These are phyloP conservation scores for Chanos chanos DNA, from an alignment of 2,797 vertebrate species.

Conservation along the genomic window DNA sequence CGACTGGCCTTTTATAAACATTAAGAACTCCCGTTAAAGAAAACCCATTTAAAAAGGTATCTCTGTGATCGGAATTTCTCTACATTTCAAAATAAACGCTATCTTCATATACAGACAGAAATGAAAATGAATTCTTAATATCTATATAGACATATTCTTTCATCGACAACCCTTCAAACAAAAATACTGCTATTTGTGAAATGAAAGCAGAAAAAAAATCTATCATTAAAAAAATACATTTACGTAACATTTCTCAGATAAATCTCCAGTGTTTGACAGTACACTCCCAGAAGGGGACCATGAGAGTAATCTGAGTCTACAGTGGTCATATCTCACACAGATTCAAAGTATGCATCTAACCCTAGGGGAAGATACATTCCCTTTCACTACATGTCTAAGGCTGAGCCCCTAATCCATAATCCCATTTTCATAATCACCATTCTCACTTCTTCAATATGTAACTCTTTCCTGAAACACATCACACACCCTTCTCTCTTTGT, in stretches of 20 bases:
- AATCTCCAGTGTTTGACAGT: conserved; percentile 49
- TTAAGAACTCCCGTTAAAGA: too few relatives aligned
- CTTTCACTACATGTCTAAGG: too few relatives aligned
- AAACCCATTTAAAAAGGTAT: too few relatives aligned
- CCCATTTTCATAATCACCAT: too few relatives aligned
- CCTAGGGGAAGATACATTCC: too few relatives aligned
- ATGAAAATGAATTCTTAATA: background rate
- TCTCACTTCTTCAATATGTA: background rate
- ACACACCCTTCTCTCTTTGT: too few relatives aligned
- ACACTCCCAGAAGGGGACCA: conserved; percentile 41
- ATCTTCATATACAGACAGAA: background rate
- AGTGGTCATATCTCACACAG: too few relatives aligned
- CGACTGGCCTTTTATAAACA: too few relatives aligned
- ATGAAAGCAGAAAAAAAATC: conserved; percentile 58
- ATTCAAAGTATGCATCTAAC: too few relatives aligned
- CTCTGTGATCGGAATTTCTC: too few relatives aligned
- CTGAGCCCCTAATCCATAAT: too few relatives aligned
- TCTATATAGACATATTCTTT: background rate
- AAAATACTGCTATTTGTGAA: conserved; percentile 32
- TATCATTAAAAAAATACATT: conserved; percentile 67
- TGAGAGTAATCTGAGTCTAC: conserved; percentile 30
- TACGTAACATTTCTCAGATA: conserved; percentile 62
- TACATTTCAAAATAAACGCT: too few relatives aligned
- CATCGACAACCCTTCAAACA: background rate
- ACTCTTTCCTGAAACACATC: conserved; percentile 5